A percentile compares a stretch with the other conserved stretches of the same genome.
These are phyloP conservation scores for Bos taurus DNA, from an alignment of 2,113 vertebrate genomes.

Conservation along the genomic window DNA sequence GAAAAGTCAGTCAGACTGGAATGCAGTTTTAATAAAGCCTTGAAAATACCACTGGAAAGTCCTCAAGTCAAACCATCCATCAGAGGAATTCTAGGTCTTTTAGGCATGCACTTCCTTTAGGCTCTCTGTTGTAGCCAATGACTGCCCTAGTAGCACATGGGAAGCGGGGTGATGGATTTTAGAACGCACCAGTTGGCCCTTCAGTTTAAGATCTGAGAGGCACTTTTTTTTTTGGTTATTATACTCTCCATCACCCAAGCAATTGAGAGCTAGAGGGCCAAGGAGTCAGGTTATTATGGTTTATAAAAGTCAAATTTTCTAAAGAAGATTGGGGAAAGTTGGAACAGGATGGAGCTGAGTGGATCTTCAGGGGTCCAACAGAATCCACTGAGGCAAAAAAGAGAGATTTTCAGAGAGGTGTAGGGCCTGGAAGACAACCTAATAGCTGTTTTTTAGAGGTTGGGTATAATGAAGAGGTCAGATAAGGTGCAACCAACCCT, in stretches of 20 bases:
- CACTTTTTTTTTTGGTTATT: background rate
- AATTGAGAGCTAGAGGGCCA: background rate
- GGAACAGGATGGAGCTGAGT: background rate
- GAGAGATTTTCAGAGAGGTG: background rate
- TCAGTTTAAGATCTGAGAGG: background rate
- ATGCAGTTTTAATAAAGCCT: background rate
- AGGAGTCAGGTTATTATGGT: background rate
- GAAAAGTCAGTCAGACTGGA: background rate
- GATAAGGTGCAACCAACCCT: background rate
- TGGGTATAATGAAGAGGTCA: background rate
- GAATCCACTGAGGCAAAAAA: background rate
- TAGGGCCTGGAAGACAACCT: background rate
- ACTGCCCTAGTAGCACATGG: background rate
- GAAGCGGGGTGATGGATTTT: background rate
- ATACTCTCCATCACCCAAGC: background rate
- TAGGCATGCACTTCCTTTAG: background rate
- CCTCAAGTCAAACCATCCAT: background rate
- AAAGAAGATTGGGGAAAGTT: background rate
- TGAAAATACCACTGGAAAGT: background rate
- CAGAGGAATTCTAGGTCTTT: background rate
- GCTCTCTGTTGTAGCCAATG: background rate
- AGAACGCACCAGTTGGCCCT: background rate
- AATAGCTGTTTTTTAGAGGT: background rate
- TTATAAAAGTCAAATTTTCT: background rate
- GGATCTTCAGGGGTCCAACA: background rate